Base-by-base conservation (phyloP, 2,888 invertebrate genomes). In the Lydus trimaculatus region DNA sequence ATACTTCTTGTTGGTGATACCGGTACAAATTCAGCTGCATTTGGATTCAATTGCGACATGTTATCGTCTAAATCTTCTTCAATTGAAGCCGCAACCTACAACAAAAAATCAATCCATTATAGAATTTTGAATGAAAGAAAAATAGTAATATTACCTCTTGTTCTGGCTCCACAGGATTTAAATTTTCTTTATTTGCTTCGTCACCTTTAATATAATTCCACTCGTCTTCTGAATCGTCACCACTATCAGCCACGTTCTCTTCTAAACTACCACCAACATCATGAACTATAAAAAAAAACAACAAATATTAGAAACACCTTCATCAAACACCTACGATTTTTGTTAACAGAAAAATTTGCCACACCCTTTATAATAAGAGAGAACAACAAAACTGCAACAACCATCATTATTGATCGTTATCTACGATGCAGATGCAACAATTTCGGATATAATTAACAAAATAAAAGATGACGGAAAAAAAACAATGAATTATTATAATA, bases 11-110 rank as follows among this genome's bases (percentile, higher is more conserved):
- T 89, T 0, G 91, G 89, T 7, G 90, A 89, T 6, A 88, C 85
- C 7, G 94, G 94, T 68, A 95, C 89, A 84, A 95, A 95, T 85
- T 94, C 94, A n/a, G 92, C 92, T 20, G 95, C 95, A 79, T 95
- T 91, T 0, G 95, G 95, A 87, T 95, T 95, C 75, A 95, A 84
- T 69, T 92, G 93, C 58, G 93, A 94, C 83, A 88, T 88, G 86
- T 91, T 91, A n/a, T n/a, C n/a, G 86, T 92, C 90, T 80, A 90
- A 90, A 78, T 87, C 82, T 60, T 83, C 82, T 66, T 75, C 73
- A 62, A 70, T 71, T 56, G 77, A 73, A 72, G 80, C 78, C 65
- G 80, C 81, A 79, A 82, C 81, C 83, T 83, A 62, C n/a, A n/a
- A n/a, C n/a, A 63, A 70, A 70, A 64, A 58, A 36, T 62, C 9